Evolutionary conservation across 2,888 invertebrate species (phyloP), one percentile per base, ranked within the genome.

Genomic region (Rhamnusium bicolor): DNA sequence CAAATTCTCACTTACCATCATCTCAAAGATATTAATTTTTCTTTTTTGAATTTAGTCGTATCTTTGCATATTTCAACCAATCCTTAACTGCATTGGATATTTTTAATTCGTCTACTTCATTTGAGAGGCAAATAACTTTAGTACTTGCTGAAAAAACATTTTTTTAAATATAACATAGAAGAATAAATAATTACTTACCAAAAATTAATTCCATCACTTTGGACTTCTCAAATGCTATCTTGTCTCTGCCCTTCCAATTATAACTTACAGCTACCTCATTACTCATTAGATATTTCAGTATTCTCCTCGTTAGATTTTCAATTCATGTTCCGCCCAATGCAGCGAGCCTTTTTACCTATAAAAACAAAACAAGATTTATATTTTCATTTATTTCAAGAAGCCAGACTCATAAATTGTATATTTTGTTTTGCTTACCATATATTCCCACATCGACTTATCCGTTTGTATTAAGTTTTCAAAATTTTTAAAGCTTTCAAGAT

Each of bases 211-310:
- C 18, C 40, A 60, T 60, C 16, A 40, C 60, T 60, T 60, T 16
- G 16, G 40, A 10, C 10, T 60, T 60, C 18, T 60, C 60, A 60
- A 60, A 60, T 18, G 60, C 2, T 4, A 60, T 40, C 18, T 60
- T 60, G 19, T 60, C 18, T 18, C 40, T 16, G 16, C 60, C 60
- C 18, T 60, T 60, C 60, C 60, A 60, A 12, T 60, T 60, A 40
- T 18, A 60, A 12, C 32, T 18, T 49, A 49, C 1, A 3, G 49
- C 49, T 12, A 60, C 60, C 10, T 60, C 40, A 40, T 60, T 40
- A 7, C 1, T 40, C 60, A 60, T 60, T 12, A 60, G 8, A 60
- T 60, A 60, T 40, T 60, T 32, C 6, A 40, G 19, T 1, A 29
- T 60, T 14, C 56, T 27, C 0, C 56, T 12, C 0, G 27, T 24